These are phyloP conservation scores for Drosophila birchii DNA, from an alignment of 2,888 invertebrate species.

Conservation along the genomic window DNA sequence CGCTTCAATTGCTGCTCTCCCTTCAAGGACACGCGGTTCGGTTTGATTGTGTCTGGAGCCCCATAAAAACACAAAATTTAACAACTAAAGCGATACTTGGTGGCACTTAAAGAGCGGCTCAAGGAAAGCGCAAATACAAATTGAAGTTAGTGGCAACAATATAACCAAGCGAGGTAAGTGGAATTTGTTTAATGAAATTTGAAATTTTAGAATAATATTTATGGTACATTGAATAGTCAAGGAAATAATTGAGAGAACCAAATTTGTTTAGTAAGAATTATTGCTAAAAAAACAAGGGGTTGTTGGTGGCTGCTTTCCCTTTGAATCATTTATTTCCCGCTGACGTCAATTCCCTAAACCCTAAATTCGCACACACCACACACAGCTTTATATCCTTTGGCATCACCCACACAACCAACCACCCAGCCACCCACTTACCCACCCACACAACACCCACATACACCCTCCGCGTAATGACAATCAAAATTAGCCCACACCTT, in stretches of 20 bases:
- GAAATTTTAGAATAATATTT: neutral
- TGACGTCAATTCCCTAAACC: slow-evolving; percentile 6
- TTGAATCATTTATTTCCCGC: too few relatives aligned
- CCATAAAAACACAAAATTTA: slow-evolving; percentile 39
- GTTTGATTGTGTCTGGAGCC: slow-evolving; percentile 61
- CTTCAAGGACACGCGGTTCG: slow-evolving; percentile 60
- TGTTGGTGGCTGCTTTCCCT: too few relatives aligned
- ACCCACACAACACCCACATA: neutral
- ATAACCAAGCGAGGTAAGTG: slow-evolving; percentile 27
- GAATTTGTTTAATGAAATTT: neutral
- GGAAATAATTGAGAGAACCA: neutral
- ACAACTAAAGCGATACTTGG: slow-evolving; percentile 18
- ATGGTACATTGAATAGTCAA: neutral
- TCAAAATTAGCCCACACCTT: slow-evolving; percentile 49
- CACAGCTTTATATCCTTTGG: slow-evolving; percentile 11
- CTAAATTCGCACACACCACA: slow-evolving; percentile 1
- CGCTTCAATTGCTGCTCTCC: slow-evolving; percentile 71
- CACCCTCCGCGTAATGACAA: slow-evolving; percentile 13
- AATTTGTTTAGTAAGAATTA: neutral
- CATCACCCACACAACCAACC: neutral
- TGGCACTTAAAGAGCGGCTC: slow-evolving; percentile 26
- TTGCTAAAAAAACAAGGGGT: neutral
- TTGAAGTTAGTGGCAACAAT: neutral
- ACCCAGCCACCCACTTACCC: too few relatives aligned
- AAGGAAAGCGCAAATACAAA: neutral